Evolutionary conservation across 2,888 invertebrate genomes (phyloP).

Genomic region (Hesperia comma): DNA sequence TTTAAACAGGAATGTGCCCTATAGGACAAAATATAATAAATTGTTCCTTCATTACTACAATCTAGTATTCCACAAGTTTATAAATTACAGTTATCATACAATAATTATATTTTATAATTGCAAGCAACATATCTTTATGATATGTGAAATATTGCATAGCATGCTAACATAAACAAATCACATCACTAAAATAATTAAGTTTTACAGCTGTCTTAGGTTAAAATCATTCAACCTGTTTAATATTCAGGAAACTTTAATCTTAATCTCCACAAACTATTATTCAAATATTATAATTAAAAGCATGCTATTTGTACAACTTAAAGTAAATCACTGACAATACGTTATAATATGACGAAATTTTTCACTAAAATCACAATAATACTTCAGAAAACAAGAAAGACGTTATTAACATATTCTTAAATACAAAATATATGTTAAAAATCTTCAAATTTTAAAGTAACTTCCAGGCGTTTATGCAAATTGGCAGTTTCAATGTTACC

Average conservation of each 20-base stretch:
- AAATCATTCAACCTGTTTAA: not conserved
- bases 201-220: slow-evolving; percentile 4
- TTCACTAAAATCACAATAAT: too few relatives aligned
- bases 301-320: not conserved
- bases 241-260: too few relatives aligned
- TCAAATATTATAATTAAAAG: not conserved
- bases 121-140: not conserved
- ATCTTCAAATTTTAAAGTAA: too few relatives aligned
- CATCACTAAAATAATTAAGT: not conserved
- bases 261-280: too few relatives aligned
- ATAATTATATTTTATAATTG: slow-evolving; percentile 5
- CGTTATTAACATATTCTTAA: too few relatives aligned
- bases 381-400: too few relatives aligned
- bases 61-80: slow-evolving; percentile 21
- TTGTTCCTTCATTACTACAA: slow-evolving; percentile 16
- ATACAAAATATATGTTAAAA: too few relatives aligned
- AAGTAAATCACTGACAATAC: too few relatives aligned
- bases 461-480: too few relatives aligned
- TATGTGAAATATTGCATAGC: not conserved
- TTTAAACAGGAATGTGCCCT: slow-evolving; percentile 71
- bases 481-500: too few relatives aligned
- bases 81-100: slow-evolving; percentile 28
- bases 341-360: too few relatives aligned
- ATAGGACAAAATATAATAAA: slow-evolving; percentile 54
- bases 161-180: slow-evolving; percentile 1